phyloP scores from a whole-genome alignment of 2,888 invertebrate species.

The Pocota personata region DNA sequence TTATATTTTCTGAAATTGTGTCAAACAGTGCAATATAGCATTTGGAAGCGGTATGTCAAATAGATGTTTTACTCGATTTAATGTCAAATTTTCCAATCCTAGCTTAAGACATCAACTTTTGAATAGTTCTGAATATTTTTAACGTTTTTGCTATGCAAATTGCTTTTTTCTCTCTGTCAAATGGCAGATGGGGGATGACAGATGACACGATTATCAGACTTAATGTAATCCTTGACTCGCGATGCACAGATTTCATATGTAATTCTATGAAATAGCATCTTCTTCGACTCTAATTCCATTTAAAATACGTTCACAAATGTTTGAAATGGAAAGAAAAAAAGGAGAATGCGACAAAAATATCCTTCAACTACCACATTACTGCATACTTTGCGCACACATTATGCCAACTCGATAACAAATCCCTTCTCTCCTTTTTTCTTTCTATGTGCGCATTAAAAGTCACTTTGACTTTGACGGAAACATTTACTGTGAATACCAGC shows the following conservation, averaged over 20 bases:
- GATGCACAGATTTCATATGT: conserved; percentile 30
- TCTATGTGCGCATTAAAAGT: conserved; percentile 67
- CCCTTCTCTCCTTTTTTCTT: conserved; percentile 29
- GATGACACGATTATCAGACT: not conserved
- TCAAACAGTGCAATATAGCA: too few species aligned
- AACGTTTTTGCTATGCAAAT: too few species aligned
- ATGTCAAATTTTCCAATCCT: too few species aligned
- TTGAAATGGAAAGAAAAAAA: not conserved
- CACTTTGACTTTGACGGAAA: conserved; percentile 71
- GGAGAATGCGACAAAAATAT: conserved; percentile 1
- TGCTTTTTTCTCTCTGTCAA: not conserved
- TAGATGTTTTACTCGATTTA: too few species aligned
- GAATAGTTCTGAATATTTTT: too few species aligned
- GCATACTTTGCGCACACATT: conserved; percentile 50
- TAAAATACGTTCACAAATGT: conserved; percentile 27
- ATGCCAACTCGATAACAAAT: conserved; percentile 70
- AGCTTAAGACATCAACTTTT: too few species aligned
- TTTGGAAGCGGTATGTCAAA: too few species aligned
- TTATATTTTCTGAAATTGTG: too few species aligned
- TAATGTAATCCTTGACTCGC: conserved; percentile 11
- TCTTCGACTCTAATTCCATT: conserved; percentile 26
- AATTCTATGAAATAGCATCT: conserved; percentile 20
- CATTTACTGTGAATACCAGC: conserved; percentile 39
- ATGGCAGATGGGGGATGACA: not conserved
- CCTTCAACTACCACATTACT: conserved; percentile 61